phyloP scores from a whole-genome alignment of 2,113 vertebrate genomes.

The Chelonoidis abingdonii region DNA sequence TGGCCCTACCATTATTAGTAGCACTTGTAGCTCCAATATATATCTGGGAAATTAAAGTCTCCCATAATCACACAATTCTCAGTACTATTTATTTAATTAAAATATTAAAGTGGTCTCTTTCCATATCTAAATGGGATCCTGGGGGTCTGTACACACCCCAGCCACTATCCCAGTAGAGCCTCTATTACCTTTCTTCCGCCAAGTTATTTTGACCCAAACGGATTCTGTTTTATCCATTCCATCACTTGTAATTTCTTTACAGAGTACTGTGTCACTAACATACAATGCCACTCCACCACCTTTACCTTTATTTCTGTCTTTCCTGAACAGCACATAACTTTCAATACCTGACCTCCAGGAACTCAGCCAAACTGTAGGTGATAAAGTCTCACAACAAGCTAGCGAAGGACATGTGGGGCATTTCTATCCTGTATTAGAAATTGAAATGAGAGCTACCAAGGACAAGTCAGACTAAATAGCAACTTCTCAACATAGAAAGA shows the following conservation, averaged over 20 bases:
- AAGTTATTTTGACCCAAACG: neutral
- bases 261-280: neutral
- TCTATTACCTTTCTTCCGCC: neutral
- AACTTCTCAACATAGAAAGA: neutral
- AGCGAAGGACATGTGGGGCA: neutral
- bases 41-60: neutral
- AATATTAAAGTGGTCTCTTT: neutral
- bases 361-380: neutral
- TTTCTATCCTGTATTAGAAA: neutral
- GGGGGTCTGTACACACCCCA: neutral
- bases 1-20: too few relatives aligned
- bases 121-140: neutral
- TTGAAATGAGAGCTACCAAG: neutral
- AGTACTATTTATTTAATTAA: neutral
- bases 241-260: neutral
- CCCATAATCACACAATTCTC: neutral
- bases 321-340: neutral
- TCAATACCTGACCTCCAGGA: neutral
- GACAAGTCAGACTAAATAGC: neutral
- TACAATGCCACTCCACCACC: neutral
- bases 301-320: neutral
- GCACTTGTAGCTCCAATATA: neutral
- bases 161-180: neutral
- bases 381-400: neutral
- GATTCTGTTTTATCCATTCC: neutral